These are phyloP conservation scores for Perccottus glenii DNA, from an alignment of 2,113 vertebrate species.

Conservation along the genomic window DNA sequence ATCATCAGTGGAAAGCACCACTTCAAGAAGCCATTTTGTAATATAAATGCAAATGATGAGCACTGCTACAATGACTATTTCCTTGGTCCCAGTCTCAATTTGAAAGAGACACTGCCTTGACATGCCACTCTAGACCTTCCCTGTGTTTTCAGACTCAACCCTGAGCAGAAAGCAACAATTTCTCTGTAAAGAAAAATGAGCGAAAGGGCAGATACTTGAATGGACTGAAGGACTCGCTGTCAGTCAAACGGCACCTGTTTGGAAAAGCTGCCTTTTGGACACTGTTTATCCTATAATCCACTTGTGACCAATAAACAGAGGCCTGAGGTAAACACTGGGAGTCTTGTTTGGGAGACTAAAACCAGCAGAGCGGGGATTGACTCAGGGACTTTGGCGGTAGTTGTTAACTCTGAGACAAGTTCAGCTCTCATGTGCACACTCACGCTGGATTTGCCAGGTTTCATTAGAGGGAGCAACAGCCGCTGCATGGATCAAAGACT, in stretches of 20 bases:
- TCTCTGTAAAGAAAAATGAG: slow-evolving; percentile 17
- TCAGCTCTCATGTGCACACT: slow-evolving; percentile 31
- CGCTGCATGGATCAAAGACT: slow-evolving; percentile 61
- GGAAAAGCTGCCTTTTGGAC: slow-evolving; percentile 27
- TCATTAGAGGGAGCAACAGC: slow-evolving; percentile 56
- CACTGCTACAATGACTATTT: slow-evolving; percentile 51
- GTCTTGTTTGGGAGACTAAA: slow-evolving; percentile 44
- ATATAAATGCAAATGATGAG: slow-evolving; percentile 74
- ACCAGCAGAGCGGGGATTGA: slow-evolving; percentile 32
- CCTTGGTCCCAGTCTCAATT: slow-evolving; percentile 40
- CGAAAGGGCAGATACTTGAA: not conserved
- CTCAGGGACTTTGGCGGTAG: slow-evolving; percentile 25
- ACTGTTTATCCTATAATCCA: slow-evolving; percentile 52
- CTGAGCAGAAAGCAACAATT: not conserved
- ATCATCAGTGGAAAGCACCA: slow-evolving; percentile 54
- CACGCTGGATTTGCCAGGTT: slow-evolving; percentile 48
- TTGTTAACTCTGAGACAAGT: slow-evolving; percentile 13
- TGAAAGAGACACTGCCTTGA: slow-evolving; percentile 29
- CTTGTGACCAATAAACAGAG: slow-evolving; percentile 46
- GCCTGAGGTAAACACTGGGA: slow-evolving; percentile 47
- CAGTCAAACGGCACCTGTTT: slow-evolving; percentile 20
- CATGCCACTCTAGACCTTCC: slow-evolving; percentile 24
- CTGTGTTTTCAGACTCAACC: slow-evolving; percentile 38
- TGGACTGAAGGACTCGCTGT: slow-evolving; percentile 6
- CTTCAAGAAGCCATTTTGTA: slow-evolving; percentile 52